A percentile compares a stretch with the other conserved stretches of the same genome.
phyloP scores from a whole-genome alignment of 2,113 vertebrate genomes.

The Anhinga anhinga region DNA sequence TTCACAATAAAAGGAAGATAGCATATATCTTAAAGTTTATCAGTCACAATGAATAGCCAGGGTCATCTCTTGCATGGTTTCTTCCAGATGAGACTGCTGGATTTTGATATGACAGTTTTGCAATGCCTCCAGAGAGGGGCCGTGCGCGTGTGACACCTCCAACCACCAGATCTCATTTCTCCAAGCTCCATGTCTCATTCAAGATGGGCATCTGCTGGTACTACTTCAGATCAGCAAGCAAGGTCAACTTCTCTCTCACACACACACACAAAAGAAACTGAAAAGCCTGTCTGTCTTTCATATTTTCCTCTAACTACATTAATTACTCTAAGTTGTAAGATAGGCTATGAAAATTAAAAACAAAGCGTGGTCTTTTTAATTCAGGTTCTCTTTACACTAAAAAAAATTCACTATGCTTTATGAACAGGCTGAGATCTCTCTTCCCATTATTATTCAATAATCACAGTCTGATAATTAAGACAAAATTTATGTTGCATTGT shows the following conservation, averaged over 20 bases:
- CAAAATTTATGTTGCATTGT: background rate
- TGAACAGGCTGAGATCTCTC: background rate
- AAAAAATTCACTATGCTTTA: background rate
- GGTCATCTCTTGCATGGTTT: background rate
- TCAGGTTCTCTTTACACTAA: background rate
- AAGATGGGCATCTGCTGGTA: background rate
- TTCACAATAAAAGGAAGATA: background rate
- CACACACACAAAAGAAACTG: background rate
- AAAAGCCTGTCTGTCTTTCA: background rate
- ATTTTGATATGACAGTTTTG: background rate
- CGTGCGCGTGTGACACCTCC: background rate
- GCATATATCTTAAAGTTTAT: background rate
- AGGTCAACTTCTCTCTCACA: background rate
- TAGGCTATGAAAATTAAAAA: background rate
- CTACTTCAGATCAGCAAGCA: background rate
- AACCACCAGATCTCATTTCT: background rate
- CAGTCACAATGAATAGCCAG: background rate
- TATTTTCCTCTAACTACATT: background rate
- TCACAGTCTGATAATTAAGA: background rate
- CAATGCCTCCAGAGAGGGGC: background rate
- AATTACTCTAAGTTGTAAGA: background rate
- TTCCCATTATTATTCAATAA: background rate
- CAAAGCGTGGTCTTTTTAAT: background rate
- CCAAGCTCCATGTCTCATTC: rapidly evolving
- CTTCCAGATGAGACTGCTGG: background rate